A percentile compares a stretch with the other conserved stretches of the same genome.
phyloP scores from a whole-genome alignment of 23 tunicate species.

The Corella eumyota region DNA sequence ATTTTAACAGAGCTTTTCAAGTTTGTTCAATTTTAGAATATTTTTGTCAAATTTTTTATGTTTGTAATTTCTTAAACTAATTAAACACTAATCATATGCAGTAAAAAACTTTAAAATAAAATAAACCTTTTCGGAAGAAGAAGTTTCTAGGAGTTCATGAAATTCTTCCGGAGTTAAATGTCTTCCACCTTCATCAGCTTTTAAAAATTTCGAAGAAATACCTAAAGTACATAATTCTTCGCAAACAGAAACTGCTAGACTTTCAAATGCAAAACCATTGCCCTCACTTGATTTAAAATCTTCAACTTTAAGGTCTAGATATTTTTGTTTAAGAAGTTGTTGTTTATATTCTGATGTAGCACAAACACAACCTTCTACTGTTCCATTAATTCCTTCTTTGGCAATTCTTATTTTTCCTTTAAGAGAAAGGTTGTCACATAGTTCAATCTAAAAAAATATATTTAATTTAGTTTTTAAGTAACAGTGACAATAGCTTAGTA shows the following conservation, averaged over 20 bases:
- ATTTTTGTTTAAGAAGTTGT: neutral
- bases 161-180: conserved; percentile 61
- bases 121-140: no score
- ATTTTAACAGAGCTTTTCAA: neutral
- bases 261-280: conserved; percentile 45
- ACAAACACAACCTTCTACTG: conserved; percentile 74
- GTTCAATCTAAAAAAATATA: conserved; percentile 13
- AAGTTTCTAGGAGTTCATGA: conserved; percentile 20
- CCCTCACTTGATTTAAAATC: conserved; percentile 83
- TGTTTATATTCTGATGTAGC: conserved; percentile 17
- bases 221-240: conserved; percentile 76
- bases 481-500: no score
- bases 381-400: conserved; percentile 75
- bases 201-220: conserved; percentile 22
- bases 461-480: no score
- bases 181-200: conserved; percentile 38
- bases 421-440: conserved; percentile 23
- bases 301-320: conserved; percentile 1
- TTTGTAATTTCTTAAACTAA: no score
- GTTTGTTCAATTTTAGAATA: no score
- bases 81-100: no score
- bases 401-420: conserved; percentile 72
- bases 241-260: conserved; percentile 23
- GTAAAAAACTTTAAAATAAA: no score
- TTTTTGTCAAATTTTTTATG: no score